Evolutionary conservation across 35 echinoderm and acorn worm species (phyloP).

Genomic region (Heliocidaris erythrogramma): DNA sequence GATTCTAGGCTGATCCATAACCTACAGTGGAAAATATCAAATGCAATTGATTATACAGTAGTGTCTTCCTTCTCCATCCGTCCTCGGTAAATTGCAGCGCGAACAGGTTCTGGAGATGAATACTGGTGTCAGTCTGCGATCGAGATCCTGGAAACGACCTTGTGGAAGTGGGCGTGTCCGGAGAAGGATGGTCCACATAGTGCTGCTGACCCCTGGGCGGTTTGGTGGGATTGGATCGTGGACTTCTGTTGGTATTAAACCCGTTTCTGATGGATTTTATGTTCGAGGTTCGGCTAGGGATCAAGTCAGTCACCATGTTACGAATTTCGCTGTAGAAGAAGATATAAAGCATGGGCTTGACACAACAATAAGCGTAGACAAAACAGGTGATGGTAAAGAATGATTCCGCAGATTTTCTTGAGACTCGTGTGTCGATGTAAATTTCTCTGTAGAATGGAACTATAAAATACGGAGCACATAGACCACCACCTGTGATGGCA

Average conservation of each 20-base stretch:
- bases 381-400: conserved; percentile 19
- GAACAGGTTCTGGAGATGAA: not conserved
- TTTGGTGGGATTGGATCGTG: not conserved
- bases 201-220: not conserved
- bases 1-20: too few species aligned
- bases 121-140: not conserved
- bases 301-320: not conserved
- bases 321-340: conserved; percentile 38
- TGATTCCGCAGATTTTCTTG: not conserved
- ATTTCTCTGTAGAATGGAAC: not conserved
- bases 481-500: not conserved
- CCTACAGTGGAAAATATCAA: too few species aligned
- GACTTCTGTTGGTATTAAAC: not conserved
- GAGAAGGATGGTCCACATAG: conserved; percentile 31
- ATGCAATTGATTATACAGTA: conserved; percentile 19
- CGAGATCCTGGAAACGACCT: conserved; percentile 24
- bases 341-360: conserved; percentile 38
- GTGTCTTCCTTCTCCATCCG: conserved; percentile 43
- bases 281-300: not conserved
- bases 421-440: not conserved
- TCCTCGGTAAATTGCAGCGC: conserved; percentile 32
- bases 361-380: conserved; percentile 31
- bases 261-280: conserved; percentile 23
- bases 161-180: conserved; percentile 33
- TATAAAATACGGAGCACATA: conserved; percentile 31